phyloP scores from a whole-genome alignment of 2,113 vertebrate genomes.

The Butorides virescens region DNA sequence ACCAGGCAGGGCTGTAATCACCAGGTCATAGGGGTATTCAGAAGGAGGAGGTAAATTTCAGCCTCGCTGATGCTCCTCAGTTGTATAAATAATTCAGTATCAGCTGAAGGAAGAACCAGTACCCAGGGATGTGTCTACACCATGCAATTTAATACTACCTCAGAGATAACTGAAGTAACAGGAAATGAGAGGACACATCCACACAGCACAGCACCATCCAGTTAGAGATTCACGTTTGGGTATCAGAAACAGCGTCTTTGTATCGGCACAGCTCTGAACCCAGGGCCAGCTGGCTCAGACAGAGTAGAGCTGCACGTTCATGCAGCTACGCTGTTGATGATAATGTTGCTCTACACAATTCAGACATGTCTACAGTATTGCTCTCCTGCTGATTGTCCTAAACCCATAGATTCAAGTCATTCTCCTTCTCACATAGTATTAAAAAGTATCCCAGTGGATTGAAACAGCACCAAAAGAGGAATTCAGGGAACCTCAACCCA shows the following conservation, averaged over 20 bases:
- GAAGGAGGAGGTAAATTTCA: constrained; percentile 8
- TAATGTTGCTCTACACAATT: neutral
- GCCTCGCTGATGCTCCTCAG: neutral
- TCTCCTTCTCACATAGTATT: neutral
- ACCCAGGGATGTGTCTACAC: neutral
- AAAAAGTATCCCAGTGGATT: neutral
- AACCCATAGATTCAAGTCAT: neutral
- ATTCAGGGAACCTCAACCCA: neutral
- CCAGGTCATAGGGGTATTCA: neutral
- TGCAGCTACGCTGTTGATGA: neutral
- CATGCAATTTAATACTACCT: neutral
- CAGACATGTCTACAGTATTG: neutral
- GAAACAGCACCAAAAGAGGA: neutral
- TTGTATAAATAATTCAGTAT: constrained; percentile 37
- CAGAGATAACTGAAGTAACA: neutral
- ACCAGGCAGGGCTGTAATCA: neutral
- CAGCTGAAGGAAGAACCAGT: constrained; percentile 8
- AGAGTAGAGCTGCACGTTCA: neutral
- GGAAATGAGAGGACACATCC: neutral
- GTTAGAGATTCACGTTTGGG: neutral
- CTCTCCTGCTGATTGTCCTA: neutral
- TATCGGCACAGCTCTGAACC: neutral
- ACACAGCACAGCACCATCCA: neutral
- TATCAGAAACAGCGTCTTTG: neutral
- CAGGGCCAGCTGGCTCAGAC: neutral